These are phyloP conservation scores for Mormyrus proboscirostris DNA, from an alignment of 2,797 vertebrate species.

Conservation along the genomic window DNA sequence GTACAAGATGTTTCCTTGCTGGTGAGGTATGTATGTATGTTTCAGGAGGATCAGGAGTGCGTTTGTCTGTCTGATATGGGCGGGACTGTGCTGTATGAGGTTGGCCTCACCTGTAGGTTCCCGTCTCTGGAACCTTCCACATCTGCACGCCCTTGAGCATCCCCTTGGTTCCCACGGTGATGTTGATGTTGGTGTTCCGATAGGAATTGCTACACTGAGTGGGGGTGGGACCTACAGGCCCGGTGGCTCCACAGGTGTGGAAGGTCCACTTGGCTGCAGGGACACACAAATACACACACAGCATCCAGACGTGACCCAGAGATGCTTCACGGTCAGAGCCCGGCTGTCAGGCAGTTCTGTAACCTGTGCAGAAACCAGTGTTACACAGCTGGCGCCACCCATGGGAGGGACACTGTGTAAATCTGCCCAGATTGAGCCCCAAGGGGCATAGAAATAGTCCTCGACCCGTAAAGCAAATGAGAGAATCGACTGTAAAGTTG, in stretches of 20 bases:
- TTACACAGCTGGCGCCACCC: not conserved
- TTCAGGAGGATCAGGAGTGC: not conserved
- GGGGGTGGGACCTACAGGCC: conserved; percentile 83
- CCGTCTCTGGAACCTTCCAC: conserved; percentile 87
- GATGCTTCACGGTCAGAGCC: not conserved
- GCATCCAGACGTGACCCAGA: not conserved
- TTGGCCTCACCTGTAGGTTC: conserved; percentile 78
- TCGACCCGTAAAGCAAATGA: not conserved
- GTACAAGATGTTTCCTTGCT: not conserved
- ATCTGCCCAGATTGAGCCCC: not conserved
- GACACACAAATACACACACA: conserved; percentile 27
- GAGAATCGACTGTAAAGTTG: conserved; percentile 1
- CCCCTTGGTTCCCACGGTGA: conserved; percentile 75
- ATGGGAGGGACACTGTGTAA: not conserved
- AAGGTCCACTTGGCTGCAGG: conserved; percentile 73
- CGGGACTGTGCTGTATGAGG: not conserved
- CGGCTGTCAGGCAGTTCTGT: not conserved
- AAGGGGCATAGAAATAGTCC: not conserved
- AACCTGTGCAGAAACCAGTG: not conserved
- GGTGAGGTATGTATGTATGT: not conserved
- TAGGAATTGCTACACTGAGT: conserved; percentile 85
- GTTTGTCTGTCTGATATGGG: not conserved
- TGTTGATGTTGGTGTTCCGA: conserved; percentile 78
- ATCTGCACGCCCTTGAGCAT: conserved; percentile 82
- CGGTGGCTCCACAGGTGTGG: conserved; percentile 84